Percentiles rank a stretch among this genome's conserved stretches.
Conservation (phyloP, 2,888 invertebrate species). For the Hypselothyrea guttata region DNA sequence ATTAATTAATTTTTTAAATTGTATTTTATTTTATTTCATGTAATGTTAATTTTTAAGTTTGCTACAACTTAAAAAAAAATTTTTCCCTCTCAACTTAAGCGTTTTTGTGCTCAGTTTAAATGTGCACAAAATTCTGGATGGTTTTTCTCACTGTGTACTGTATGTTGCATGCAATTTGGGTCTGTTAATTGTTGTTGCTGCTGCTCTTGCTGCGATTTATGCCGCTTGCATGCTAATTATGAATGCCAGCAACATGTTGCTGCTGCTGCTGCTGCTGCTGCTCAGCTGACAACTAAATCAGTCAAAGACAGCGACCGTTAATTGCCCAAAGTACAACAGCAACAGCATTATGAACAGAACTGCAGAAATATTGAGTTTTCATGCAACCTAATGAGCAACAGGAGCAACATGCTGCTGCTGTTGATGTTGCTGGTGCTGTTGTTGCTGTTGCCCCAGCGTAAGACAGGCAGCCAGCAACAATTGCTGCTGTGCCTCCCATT, state of each 20-base stretch:
- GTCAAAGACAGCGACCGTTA: slow-evolving; percentile 61
- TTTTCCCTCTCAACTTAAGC: too few relatives aligned
- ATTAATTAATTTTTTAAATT: too few relatives aligned
- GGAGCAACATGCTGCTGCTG: slow-evolving; percentile 50
- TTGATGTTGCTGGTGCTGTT: slow-evolving; percentile 35
- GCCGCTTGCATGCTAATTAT: slow-evolving; percentile 76
- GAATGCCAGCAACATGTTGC: slow-evolving; percentile 60
- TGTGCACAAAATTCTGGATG: too few relatives aligned
- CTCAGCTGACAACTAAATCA: slow-evolving; percentile 73
- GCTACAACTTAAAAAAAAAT: too few relatives aligned
- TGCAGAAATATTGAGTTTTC: slow-evolving; percentile 61
- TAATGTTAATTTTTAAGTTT: too few relatives aligned
- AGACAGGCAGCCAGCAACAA: slow-evolving; percentile 49
- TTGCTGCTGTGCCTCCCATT: slow-evolving; percentile 63
- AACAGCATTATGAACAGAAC: slow-evolving; percentile 2
- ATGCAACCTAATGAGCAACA: slow-evolving; percentile 74
- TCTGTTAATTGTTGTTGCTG: slow-evolving; percentile 72
- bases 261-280: slow-evolving; percentile 20
- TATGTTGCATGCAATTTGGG: slow-evolving; percentile 70
- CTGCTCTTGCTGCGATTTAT: slow-evolving; percentile 61
- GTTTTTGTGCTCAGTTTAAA: too few relatives aligned
- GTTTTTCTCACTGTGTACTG: too few relatives aligned
- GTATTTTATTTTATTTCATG: too few relatives aligned
- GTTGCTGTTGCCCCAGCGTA: slow-evolving; percentile 38
- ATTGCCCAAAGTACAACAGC: slow-evolving; percentile 34